Percentiles rank a stretch among this genome's conserved stretches.
Evolutionary conservation across 2,888 invertebrate species (phyloP).

Genomic region (Agrotis exclamationis): DNA sequence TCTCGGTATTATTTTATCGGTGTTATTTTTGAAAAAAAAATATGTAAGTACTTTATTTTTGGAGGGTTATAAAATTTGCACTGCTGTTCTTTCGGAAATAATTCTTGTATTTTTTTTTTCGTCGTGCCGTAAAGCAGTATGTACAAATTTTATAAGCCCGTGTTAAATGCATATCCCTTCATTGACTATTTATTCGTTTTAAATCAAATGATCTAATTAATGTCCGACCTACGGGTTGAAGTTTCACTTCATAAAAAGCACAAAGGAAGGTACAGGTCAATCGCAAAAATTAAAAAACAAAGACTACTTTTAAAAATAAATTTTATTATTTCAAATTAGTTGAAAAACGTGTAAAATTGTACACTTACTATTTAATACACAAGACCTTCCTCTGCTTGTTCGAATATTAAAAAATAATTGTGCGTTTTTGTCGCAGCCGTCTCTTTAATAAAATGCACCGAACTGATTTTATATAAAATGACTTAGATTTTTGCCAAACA

Average conservation of each 20-base stretch:
- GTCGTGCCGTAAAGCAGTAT: neutral
- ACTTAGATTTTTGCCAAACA: conserved; percentile 57
- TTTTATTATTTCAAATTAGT: conserved; percentile 66
- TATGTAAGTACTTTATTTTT: neutral
- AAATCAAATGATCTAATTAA: conserved; percentile 25
- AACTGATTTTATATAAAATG: conserved; percentile 50
- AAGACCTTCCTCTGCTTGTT: conserved; percentile 67
- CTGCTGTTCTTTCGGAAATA: neutral
- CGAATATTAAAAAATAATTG: conserved; percentile 58
- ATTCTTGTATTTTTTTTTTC: neutral
- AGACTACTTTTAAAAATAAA: conserved; percentile 57
- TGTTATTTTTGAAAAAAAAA: conserved; percentile 3
- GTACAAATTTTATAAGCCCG: conserved; percentile 18
- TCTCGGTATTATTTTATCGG: conserved; percentile 47
- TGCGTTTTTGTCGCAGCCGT: conserved; percentile 62
- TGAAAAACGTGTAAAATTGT: conserved; percentile 66
- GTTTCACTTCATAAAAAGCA: conserved; percentile 55
- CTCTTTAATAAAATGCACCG: conserved; percentile 34
- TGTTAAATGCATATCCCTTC: conserved; percentile 22
- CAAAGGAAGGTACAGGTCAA: conserved; percentile 62
- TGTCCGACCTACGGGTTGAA: conserved; percentile 34
- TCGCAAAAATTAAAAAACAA: conserved; percentile 55
- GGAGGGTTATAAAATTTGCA: conserved; percentile 11
- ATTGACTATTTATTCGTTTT: conserved; percentile 11
- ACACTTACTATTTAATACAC: conserved; percentile 58